Evolutionary conservation across 2,888 invertebrate species (phyloP).

Genomic region (Drosophila recens): DNA sequence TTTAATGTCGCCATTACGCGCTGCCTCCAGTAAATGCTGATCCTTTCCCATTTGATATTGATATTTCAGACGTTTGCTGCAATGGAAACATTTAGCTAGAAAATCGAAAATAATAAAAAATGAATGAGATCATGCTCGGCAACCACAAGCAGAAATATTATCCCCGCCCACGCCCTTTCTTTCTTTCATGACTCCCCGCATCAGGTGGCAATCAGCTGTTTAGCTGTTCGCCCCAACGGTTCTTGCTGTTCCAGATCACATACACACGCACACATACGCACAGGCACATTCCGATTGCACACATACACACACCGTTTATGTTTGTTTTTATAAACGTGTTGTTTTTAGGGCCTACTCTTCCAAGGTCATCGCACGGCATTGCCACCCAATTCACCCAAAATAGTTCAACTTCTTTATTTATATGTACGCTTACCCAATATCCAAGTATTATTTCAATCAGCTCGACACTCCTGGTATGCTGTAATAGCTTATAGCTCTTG

Average conservation of each 20-base stretch:
- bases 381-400: slow-evolving; percentile 50
- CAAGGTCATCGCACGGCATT: slow-evolving; percentile 73
- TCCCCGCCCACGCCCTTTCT: slow-evolving; percentile 46
- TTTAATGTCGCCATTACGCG: slow-evolving; percentile 94
- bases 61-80: slow-evolving; percentile 8
- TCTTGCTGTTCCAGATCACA: slow-evolving; percentile 38
- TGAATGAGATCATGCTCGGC: slow-evolving; percentile 64
- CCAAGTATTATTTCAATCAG: slow-evolving; percentile 21
- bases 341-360: slow-evolving; percentile 67
- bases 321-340: slow-evolving; percentile 61
- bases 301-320: slow-evolving; percentile 26
- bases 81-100: background rate
- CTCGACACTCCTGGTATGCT: slow-evolving; percentile 9
- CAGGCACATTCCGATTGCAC: slow-evolving; percentile 46
- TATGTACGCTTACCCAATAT: slow-evolving; percentile 35
- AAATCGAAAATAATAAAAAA: slow-evolving; percentile 8
- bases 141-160: slow-evolving; percentile 13
- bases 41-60: slow-evolving; percentile 93
- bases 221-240: slow-evolving; percentile 65
- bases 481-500: slow-evolving; percentile 11
- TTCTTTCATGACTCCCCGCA: slow-evolving; percentile 25
- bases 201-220: slow-evolving; percentile 75
- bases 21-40: slow-evolving; percentile 97
- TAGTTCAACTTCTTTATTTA: slow-evolving; percentile 34
- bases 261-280: slow-evolving; percentile 17